A percentile compares a stretch with the other conserved stretches of the same genome.
These are phyloP conservation scores for Albula glossodonta DNA, from an alignment of 2,113 vertebrate genomes.

Conservation along the genomic window DNA sequence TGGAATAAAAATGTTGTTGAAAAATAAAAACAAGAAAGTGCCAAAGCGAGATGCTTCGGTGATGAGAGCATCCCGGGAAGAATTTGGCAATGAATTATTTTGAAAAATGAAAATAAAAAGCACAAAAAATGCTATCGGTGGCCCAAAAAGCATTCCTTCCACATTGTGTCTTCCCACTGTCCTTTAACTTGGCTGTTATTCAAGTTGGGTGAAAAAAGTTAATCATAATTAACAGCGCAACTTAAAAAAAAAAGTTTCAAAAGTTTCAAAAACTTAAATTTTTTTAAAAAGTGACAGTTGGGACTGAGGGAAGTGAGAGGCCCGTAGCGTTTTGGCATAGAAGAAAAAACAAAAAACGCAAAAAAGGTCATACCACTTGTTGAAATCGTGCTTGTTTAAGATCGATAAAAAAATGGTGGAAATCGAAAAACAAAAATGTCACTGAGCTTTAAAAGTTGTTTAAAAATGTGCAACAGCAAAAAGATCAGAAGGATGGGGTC, in stretches of 20 bases:
- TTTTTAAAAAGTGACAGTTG: slow-evolving; percentile 58
- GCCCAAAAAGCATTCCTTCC: slow-evolving; percentile 60
- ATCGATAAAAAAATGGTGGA: slow-evolving; percentile 22
- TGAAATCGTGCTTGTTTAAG: slow-evolving; percentile 60
- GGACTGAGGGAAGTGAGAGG: slow-evolving; percentile 63
- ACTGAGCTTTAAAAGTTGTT: slow-evolving; percentile 32
- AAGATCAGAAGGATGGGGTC: slow-evolving; percentile 20
- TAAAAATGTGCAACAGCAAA: slow-evolving; percentile 19
- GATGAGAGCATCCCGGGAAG: slow-evolving; percentile 85
- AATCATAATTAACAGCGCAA: background rate
- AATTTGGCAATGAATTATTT: slow-evolving; percentile 71
- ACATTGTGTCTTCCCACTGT: slow-evolving; percentile 63
- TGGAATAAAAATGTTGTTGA: slow-evolving; percentile 94
- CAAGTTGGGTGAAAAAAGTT: slow-evolving; percentile 54
- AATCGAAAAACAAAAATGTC: slow-evolving; percentile 36
- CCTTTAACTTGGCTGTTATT: slow-evolving; percentile 64
- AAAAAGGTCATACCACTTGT: slow-evolving; percentile 70
- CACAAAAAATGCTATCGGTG: slow-evolving; percentile 49
- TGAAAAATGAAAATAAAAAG: slow-evolving; percentile 64
- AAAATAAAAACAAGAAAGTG: slow-evolving; percentile 93
- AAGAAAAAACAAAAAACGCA: slow-evolving; percentile 21
- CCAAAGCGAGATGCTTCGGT: slow-evolving; percentile 91
- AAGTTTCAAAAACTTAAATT: slow-evolving; percentile 30
- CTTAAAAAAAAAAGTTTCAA: slow-evolving; percentile 41
- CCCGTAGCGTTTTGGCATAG: slow-evolving; percentile 43